These are phyloP conservation scores for Upupa epops DNA, from an alignment of 2,113 vertebrate species.

Conservation along the genomic window DNA sequence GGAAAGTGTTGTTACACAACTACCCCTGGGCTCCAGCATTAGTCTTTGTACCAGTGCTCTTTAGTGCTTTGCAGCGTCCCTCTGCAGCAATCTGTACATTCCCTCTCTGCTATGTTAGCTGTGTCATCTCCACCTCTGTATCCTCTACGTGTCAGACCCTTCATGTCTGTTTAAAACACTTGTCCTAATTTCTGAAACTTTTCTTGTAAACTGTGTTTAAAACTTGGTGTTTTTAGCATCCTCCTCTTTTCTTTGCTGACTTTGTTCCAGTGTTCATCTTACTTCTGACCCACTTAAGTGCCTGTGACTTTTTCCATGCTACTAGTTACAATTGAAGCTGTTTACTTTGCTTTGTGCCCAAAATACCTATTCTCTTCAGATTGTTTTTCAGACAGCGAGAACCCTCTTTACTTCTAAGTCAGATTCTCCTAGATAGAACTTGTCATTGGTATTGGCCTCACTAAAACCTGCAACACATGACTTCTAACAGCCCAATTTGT, in stretches of 20 bases:
- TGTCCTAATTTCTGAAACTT: slow-evolving; percentile 22
- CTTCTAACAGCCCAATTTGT: not conserved
- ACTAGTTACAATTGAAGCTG: slow-evolving; percentile 35
- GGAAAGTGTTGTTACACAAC: slow-evolving; percentile 19
- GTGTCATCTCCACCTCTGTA: not conserved
- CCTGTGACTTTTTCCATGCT: slow-evolving; percentile 39
- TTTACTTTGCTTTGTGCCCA: slow-evolving; percentile 35
- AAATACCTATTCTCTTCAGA: slow-evolving; percentile 39
- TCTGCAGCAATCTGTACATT: not conserved
- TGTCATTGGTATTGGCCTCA: not conserved
- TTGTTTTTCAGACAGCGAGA: slow-evolving; percentile 32
- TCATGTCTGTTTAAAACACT: not conserved
- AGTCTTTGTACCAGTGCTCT: not conserved
- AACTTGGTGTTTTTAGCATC: slow-evolving; percentile 16
- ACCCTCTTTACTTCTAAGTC: not conserved
- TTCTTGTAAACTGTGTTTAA: not conserved
- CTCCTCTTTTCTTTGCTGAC: slow-evolving; percentile 34
- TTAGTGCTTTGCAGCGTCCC: not conserved
- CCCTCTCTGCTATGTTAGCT: not conserved
- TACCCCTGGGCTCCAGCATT: not conserved
- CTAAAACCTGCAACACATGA: fast-evolving
- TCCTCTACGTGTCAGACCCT: not conserved
- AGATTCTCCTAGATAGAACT: not conserved
- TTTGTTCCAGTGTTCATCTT: slow-evolving; percentile 35
- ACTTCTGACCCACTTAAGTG: slow-evolving; percentile 32